phyloP scores from a whole-genome alignment of 2,888 invertebrate species.

The Gasteruption jaculator region DNA sequence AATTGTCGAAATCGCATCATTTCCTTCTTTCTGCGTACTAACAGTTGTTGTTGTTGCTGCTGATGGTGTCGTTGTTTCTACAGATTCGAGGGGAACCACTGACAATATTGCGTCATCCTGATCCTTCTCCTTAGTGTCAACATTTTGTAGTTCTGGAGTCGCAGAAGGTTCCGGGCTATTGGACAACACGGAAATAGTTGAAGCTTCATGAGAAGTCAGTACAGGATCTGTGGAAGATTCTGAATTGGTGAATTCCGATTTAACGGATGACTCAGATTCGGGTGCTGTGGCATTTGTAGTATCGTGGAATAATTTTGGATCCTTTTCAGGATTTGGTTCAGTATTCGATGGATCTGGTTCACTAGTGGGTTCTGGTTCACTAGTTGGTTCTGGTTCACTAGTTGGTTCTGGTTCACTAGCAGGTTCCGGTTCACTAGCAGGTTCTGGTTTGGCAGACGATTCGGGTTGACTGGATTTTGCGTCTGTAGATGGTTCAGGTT shows the following conservation, averaged over 20 bases:
- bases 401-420: slow-evolving; percentile 21
- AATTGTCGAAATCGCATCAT: background rate
- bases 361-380: slow-evolving; percentile 31
- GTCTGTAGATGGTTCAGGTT: slow-evolving; percentile 24
- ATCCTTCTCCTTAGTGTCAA: no score
- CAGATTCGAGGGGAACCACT: no score
- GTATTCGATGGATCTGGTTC: background rate
- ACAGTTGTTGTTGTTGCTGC: background rate
- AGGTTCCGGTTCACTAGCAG: slow-evolving; percentile 26
- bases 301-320: slow-evolving; percentile 35
- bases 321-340: background rate
- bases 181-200: background rate
- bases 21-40: background rate
- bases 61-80: no score
- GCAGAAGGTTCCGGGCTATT: slow-evolving; percentile 15
- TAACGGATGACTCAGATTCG: slow-evolving; percentile 13
- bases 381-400: slow-evolving; percentile 29
- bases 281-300: slow-evolving; percentile 29
- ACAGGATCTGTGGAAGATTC: slow-evolving; percentile 33
- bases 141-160: no score
- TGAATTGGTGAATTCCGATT: slow-evolving; percentile 25
- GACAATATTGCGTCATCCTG: no score
- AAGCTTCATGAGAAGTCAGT: no score
- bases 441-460: slow-evolving; percentile 27
- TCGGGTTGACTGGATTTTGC: slow-evolving; percentile 21